phyloP scores from a whole-genome alignment of 2,888 invertebrate species.

The Brachypalpus laphriformis region DNA sequence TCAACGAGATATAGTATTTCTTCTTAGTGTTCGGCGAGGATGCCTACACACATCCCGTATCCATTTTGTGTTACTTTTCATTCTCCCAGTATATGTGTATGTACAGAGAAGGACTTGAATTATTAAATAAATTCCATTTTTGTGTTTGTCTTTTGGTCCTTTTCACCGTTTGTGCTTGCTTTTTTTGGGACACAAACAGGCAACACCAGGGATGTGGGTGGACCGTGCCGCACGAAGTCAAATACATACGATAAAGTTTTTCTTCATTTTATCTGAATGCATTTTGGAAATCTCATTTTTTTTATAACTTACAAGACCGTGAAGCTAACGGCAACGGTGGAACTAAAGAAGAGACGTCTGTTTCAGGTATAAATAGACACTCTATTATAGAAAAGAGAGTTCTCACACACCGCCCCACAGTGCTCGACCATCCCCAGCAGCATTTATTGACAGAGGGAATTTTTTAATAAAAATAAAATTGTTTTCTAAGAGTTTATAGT shows the following conservation, averaged over 20 bases:
- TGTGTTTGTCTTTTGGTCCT: slow-evolving; percentile 61
- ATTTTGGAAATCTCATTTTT: slow-evolving; percentile 60
- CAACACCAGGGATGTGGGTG: background rate
- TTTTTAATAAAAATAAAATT: slow-evolving; percentile 44
- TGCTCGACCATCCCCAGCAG: background rate
- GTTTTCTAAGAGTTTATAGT: slow-evolving; percentile 17
- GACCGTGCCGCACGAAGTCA: background rate
- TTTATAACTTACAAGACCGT: slow-evolving; percentile 55
- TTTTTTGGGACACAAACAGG: slow-evolving; percentile 29
- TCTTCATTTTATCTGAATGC: slow-evolving; percentile 57
- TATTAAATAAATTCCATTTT: slow-evolving; percentile 72
- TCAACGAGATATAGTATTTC: background rate
- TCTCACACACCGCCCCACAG: background rate
- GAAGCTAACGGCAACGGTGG: background rate
- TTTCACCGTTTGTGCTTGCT: slow-evolving; percentile 12
- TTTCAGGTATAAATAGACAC: slow-evolving; percentile 16
- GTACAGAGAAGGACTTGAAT: slow-evolving; percentile 45
- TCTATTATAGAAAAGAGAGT: background rate
- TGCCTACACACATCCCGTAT: slow-evolving; percentile 3
- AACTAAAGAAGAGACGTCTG: background rate
- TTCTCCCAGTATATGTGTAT: background rate
- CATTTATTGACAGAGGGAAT: slow-evolving; percentile 5
- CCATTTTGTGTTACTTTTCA: slow-evolving; percentile 18
- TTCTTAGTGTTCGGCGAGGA: background rate
- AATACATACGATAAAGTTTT: slow-evolving; percentile 60